Base-by-base conservation (phyloP, 2,113 vertebrate species). In the Oncorhynchus nerka region DNA sequence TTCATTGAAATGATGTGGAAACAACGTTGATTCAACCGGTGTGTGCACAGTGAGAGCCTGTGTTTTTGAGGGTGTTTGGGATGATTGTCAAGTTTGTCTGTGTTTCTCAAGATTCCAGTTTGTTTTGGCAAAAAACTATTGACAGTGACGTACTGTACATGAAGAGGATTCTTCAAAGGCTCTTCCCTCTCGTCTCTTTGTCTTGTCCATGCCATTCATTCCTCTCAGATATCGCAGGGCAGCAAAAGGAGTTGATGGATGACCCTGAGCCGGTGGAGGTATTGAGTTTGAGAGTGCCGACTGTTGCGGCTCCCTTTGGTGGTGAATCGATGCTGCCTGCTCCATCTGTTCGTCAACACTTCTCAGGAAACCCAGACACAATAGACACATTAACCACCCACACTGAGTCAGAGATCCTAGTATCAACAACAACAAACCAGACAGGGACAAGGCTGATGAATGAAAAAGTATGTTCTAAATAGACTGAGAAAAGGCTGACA, bases 271-370 rank as follows among this genome's bases (percentile, higher is more conserved):
- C 11, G 30, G 48, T 1, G 71, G n/a, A 30, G 75, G 34, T 77
- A 26, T 73, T 39, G 59, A 86, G 67, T 69, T 73, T 39, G 64
- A 86, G 67, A 70, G 71, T 79, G 81, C 71, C 73, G 61, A 67
- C 28, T 67, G 15, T 26, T 45, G 39, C 3, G 9, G 8, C 39
- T 45, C 39, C 39, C 39, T 45, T 45, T 45, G 39, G 39, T 45
- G 39, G 39, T 11, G 39, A 12, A 45, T 24, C 26, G 15, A 67
- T 22, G 78, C 79, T 75, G 74, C 68, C 74, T 48, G 49, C 79
- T 72, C 74, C 81, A 76, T 88, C 81, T 45, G 85, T 86, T 85
- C 48, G 86, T 91, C 83, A 86, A 78, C 84, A 81, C 83, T 68
- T 84, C 79, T 45, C 78, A 71, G 72, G 74, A 80, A 59, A 80